Evolutionary conservation across 2,113 vertebrate genomes (phyloP), one percentile per base, ranked within the genome.

Genomic region (Equus quagga): DNA sequence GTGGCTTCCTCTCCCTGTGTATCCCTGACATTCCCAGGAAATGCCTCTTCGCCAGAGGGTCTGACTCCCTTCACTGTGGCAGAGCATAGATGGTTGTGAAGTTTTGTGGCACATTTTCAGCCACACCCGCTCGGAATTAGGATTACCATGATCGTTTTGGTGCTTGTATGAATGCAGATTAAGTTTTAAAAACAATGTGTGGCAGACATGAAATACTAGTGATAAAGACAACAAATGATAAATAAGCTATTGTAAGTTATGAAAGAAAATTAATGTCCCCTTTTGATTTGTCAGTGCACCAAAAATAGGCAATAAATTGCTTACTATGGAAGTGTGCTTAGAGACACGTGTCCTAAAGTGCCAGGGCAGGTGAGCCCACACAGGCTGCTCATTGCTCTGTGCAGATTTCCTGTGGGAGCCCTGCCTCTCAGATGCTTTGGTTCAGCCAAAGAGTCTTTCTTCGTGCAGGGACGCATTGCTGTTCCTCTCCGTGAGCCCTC

Each of bases 141-240:
- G 72, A 36, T 94, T 54, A 60, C 83, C 0, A 2, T 28, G 88
- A 85, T 91, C 85, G 67, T 87, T 96, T 91, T 26, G 75, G 65
- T 93, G 67, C 69, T 97, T 31, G 56, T 91, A 69, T 81, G 24
- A 91, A 36, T 87, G 62, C 95, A 97, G 97, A 97, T 95, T 90
- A 72, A 58, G 94, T 93, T 91, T 84, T 87, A 89, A 95, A 98
- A 86, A 96, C 60, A 36, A 3, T 76, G 96, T 83, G 54, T 24
- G 14, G 75, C 72, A 87, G 97, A 97, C 1, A 21, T n/a, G 93
- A 95, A 98, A 83, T 94, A 91, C 21, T 0, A 0, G 72, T 86
- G 93, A 92, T 70, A 96, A 93, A 97, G 79, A 69, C 41, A 93
- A 81, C 93, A 98, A 96, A 98, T 91, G 62, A 93, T 88, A 95